Conservation (phyloP, 1,140 invertebrate species). For the Eueides isabella region DNA sequence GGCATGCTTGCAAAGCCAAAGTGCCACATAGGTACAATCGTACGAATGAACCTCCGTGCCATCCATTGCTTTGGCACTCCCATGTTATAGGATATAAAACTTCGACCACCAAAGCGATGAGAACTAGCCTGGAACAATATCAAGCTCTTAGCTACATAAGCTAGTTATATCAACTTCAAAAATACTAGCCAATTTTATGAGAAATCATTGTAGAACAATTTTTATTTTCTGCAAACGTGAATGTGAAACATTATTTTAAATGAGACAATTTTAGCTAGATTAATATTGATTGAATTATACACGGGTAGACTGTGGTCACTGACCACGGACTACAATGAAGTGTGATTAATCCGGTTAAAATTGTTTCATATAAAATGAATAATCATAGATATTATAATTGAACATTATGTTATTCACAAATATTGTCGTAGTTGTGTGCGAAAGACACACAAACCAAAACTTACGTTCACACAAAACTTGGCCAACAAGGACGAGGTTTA, state of each 20-base stretch:
- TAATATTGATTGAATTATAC: no score
- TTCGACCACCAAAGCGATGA: conserved; percentile 85
- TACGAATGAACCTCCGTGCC: conserved; percentile 86
- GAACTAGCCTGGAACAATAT: conserved; percentile 82
- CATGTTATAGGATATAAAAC: conserved; percentile 81
- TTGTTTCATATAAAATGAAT: no score
- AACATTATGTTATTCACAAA: no score
- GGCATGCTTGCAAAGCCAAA: conserved; percentile 83
- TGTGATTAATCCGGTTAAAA: no score
- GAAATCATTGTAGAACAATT: not conserved
- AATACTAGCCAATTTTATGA: not conserved
- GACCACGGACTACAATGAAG: no score
- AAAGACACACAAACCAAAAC: no score
- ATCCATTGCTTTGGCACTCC: conserved; percentile 85
- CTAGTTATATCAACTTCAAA: not conserved
- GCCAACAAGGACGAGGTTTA: not conserved
- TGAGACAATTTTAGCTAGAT: no score
- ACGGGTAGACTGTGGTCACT: no score
- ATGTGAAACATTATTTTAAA: no score
- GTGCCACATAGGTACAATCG: conserved; percentile 86
- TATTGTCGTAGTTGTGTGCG: no score
- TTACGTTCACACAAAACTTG: conserved; percentile 40
- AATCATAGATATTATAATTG: no score
- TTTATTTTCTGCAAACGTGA: no score
- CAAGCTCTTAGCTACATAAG: not conserved